These are phyloP conservation scores for Aplochiton taeniatus DNA, from an alignment of 2,797 vertebrate genomes.

Conservation along the genomic window DNA sequence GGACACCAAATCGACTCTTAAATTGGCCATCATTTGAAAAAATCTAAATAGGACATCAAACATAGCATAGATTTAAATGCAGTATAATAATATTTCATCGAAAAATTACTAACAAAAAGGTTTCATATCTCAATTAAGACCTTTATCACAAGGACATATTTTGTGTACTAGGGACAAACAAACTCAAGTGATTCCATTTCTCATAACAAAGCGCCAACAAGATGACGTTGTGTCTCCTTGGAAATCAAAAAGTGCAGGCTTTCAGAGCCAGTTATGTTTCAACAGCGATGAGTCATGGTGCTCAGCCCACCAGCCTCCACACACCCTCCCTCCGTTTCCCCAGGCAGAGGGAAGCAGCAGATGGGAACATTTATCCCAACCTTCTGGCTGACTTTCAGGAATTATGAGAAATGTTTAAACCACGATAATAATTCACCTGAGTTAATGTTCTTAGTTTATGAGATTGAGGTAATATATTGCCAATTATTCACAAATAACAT, in stretches of 20 bases:
- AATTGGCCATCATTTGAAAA: constrained; percentile 96
- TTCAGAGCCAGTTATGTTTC: not conserved
- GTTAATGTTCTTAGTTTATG: too few relatives aligned
- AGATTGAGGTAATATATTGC: too few relatives aligned
- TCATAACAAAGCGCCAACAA: not conserved
- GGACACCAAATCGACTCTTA: constrained; percentile 92
- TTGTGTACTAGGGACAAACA: not conserved
- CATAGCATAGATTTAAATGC: constrained; percentile 4
- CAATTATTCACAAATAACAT: too few relatives aligned
- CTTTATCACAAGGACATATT: not conserved
- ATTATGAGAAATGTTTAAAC: not conserved
- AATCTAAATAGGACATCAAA: constrained; percentile 72
- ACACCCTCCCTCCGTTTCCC: not conserved
- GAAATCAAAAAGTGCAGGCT: constrained; percentile 1
- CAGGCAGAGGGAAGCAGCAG: not conserved
- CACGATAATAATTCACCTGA: too few relatives aligned
- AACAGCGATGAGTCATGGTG: not conserved
- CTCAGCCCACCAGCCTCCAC: not conserved
- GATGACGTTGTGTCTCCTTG: not conserved
- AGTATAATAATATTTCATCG: too few relatives aligned
- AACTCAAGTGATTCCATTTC: not conserved
- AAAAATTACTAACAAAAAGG: too few relatives aligned
- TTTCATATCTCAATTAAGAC: not conserved
- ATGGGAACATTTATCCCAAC: not conserved
- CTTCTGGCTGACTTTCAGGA: not conserved